These are phyloP conservation scores for Scophthalmus maximus DNA, from an alignment of 2,113 vertebrate genomes.

Conservation along the genomic window DNA sequence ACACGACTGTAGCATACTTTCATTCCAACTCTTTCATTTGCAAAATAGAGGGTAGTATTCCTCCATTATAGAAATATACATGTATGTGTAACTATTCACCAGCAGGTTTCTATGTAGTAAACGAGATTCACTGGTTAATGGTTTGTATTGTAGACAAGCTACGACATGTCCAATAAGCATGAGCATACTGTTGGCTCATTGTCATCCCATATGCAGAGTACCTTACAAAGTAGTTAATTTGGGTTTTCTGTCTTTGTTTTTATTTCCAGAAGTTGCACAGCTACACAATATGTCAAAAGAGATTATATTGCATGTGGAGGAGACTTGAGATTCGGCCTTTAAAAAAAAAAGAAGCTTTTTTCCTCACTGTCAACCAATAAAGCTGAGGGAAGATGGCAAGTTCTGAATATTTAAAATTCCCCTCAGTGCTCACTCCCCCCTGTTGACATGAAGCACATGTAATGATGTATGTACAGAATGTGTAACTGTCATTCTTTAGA, in stretches of 20 bases:
- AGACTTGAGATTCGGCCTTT: constrained; percentile 16
- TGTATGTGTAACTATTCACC: constrained; percentile 24
- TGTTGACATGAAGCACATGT: constrained; percentile 72
- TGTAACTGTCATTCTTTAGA: constrained; percentile 48
- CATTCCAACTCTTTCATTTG: constrained; percentile 17
- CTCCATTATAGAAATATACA: background rate
- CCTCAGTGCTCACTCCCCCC: constrained; percentile 50
- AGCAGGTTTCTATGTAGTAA: constrained; percentile 19
- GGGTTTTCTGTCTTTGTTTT: constrained; percentile 9
- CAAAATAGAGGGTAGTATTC: background rate
- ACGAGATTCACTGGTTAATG: constrained; percentile 25
- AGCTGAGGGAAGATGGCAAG: background rate
- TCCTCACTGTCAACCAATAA: background rate
- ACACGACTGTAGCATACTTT: constrained; percentile 1
- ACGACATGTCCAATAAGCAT: constrained; percentile 9
- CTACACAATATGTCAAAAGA: constrained; percentile 35
- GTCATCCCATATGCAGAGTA: constrained; percentile 28
- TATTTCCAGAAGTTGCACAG: constrained; percentile 57
- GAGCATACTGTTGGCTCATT: background rate
- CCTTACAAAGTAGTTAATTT: constrained; percentile 18
- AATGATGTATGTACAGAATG: constrained; percentile 61
- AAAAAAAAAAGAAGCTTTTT: background rate
- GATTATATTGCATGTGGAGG: constrained; percentile 46
- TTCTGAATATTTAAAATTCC: constrained; percentile 26
- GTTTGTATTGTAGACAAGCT: constrained; percentile 19